phyloP scores from a whole-genome alignment of 92 coral and sea anemone species.

The Parazoanthus atlanticus region DNA sequence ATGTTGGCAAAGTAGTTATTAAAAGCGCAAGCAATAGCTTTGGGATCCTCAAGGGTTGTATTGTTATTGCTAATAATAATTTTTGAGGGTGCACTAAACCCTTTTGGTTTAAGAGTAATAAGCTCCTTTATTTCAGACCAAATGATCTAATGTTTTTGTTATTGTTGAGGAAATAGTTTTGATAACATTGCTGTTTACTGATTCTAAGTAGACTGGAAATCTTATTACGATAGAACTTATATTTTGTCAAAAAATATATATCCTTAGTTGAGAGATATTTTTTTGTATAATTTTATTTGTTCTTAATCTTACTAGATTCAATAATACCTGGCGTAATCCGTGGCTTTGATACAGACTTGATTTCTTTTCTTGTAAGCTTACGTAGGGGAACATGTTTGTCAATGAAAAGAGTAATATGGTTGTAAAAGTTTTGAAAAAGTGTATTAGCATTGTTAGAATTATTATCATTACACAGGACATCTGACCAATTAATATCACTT shows the following conservation, averaged over 20 bases:
- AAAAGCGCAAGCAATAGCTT: constrained; percentile 23
- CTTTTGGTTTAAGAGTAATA: no score
- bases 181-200: no score
- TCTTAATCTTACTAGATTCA: not conserved
- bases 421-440: constrained; percentile 21
- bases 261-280: no score
- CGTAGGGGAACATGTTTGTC: constrained; percentile 27
- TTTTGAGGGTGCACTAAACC: no score
- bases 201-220: no score
- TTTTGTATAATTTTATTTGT: not conserved
- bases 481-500: no score
- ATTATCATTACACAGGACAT: not conserved
- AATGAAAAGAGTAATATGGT: not conserved
- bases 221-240: no score
- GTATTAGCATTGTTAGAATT: no score
- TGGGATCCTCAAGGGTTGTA: constrained; percentile 13
- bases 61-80: not conserved
- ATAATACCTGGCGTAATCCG: constrained; percentile 41
- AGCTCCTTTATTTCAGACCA: not conserved
- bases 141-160: no score
- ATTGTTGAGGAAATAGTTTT: no score
- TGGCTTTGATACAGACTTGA: constrained; percentile 34
- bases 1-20: constrained; percentile 41
- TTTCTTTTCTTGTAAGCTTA: constrained; percentile 7
- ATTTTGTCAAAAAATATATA: no score